Evolutionary conservation across 2,888 invertebrate genomes (phyloP).

Genomic region (Caenorhabditis sulstoni): DNA sequence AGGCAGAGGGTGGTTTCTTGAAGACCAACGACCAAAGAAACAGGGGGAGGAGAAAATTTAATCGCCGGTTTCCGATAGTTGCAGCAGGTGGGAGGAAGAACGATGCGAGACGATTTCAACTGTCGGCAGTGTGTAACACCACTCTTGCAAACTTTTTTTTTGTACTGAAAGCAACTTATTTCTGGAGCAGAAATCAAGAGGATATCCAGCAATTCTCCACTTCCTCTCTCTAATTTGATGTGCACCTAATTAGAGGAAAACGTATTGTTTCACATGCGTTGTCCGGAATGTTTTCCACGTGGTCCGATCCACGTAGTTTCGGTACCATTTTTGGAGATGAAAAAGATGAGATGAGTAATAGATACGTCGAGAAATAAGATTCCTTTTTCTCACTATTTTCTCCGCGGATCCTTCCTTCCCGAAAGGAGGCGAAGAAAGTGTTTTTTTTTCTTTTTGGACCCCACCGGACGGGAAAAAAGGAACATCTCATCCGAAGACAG

Average conservation of each 20-base stretch:
- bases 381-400: conserved; percentile 4
- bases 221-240: conserved; percentile 5
- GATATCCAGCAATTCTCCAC: not conserved
- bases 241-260: conserved; percentile 9
- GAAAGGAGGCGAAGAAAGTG: too few species aligned
- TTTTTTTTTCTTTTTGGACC: too few species aligned
- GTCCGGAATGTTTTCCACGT: conserved; percentile 28
- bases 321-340: not conserved
- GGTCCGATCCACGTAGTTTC: conserved; percentile 9
- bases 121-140: not conserved
- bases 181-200: not conserved
- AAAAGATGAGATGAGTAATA: conserved; percentile 23
- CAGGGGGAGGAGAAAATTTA: not conserved
- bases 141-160: not conserved
- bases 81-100: not conserved
- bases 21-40: not conserved
- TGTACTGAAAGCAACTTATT: not conserved
- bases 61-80: not conserved
- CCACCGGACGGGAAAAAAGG: too few species aligned
- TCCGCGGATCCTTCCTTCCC: not conserved
- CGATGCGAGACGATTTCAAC: not conserved
- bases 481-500: too few species aligned
- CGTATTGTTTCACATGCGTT: conserved; percentile 1
- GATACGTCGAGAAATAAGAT: conserved; percentile 2
- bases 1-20: too few species aligned